phyloP scores from a whole-genome alignment of 2,888 invertebrate genomes.

The Furcula furcula region DNA sequence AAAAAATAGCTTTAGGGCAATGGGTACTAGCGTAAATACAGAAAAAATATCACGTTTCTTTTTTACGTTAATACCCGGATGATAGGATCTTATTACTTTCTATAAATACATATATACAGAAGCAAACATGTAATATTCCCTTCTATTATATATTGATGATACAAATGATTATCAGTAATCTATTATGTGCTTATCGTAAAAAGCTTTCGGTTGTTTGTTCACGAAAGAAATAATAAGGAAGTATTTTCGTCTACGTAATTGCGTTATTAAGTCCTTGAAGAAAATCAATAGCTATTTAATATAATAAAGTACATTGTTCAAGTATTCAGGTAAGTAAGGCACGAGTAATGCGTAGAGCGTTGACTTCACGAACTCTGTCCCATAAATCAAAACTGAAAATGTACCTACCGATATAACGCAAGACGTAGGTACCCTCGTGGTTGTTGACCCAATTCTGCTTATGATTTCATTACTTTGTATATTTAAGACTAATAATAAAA shows the following conservation, averaged over 20 bases:
- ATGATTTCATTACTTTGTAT: constrained; percentile 27
- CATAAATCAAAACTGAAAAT: constrained; percentile 27
- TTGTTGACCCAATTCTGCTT: constrained; percentile 27
- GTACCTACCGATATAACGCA: constrained; percentile 3
- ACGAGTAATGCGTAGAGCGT: constrained; percentile 16
- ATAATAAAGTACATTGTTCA: constrained; percentile 10
- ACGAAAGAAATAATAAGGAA: constrained; percentile 4
- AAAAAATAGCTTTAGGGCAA: no score
- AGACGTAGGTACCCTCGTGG: constrained; percentile 5
- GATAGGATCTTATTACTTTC: no score
- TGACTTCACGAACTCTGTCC: constrained; percentile 16
- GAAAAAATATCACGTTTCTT: no score
- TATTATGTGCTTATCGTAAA: constrained; percentile 10
- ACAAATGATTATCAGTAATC: constrained; percentile 8
- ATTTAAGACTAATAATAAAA: constrained; percentile 23
- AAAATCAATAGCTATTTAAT: constrained; percentile 15
- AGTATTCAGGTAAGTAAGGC: constrained; percentile 10
- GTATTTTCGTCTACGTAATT: constrained; percentile 8
- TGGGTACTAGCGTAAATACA: no score
- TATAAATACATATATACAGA: no score
- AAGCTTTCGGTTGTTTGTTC: constrained; percentile 9
- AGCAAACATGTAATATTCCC: no score
- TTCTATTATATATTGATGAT: constrained; percentile 3
- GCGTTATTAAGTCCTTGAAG: constrained; percentile 4
- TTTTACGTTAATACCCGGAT: no score